Conservation (phyloP, 35 echinoderm and acorn worm species). For the Apostichopus parvimensis region DNA sequence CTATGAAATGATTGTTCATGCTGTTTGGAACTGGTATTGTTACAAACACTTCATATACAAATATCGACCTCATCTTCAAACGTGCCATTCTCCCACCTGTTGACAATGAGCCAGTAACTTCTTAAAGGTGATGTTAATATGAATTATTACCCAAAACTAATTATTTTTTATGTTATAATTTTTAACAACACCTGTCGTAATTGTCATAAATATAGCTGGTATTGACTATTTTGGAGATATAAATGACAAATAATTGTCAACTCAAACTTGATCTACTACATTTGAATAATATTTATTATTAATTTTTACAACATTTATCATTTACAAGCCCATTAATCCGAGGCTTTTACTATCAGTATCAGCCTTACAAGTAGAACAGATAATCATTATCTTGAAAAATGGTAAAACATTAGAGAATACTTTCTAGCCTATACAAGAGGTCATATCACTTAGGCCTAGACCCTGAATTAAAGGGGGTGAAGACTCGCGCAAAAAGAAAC, state of each 20-base stretch:
- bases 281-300: background rate
- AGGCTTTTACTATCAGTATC: no score
- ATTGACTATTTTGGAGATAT: background rate
- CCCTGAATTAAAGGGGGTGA: no score
- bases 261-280: background rate
- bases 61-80: background rate
- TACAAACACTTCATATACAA: no score
- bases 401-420: no score
- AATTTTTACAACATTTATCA: background rate
- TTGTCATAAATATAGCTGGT: background rate
- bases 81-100: background rate
- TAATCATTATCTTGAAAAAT: no score
- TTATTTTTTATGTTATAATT: background rate
- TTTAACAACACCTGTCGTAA: background rate
- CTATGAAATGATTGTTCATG: no score
- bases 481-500: no score
- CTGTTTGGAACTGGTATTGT: no score
- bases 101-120: background rate
- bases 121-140: background rate
- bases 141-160: background rate
- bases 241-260: background rate
- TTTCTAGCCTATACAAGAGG: no score
- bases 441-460: no score
- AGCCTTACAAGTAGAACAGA: no score
- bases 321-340: no score